Evolutionary conservation across 2,888 invertebrate species (phyloP).

Genomic region (Drosophila formosana): DNA sequence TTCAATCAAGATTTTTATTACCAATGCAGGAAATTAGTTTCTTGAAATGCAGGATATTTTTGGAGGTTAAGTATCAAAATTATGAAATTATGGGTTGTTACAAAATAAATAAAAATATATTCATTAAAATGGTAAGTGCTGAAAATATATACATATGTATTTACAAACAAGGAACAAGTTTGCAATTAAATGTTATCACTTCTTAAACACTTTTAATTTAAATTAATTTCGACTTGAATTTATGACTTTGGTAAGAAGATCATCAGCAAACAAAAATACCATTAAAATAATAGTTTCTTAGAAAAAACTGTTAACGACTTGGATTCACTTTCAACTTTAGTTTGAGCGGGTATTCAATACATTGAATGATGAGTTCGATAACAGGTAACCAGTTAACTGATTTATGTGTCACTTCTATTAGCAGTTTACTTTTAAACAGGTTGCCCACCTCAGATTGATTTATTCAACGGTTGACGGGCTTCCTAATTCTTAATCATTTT

Average conservation of each 20-base stretch:
- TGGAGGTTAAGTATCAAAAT: too few species aligned
- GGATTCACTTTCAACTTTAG: constrained; percentile 1
- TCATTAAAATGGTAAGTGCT: background rate
- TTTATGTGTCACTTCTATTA: constrained; percentile 2
- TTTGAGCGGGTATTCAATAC: background rate
- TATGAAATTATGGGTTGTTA: too few species aligned
- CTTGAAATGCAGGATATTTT: background rate
- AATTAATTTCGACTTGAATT: background rate
- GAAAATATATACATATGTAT: too few species aligned
- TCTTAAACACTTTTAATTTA: background rate
- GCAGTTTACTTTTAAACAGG: constrained; percentile 12
- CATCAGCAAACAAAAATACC: background rate
- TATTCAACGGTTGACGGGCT: background rate
- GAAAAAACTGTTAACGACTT: background rate
- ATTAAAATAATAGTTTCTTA: background rate
- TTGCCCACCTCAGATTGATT: constrained; percentile 9
- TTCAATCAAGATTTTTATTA: background rate
- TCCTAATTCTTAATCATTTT: background rate
- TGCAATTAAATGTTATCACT: background rate
- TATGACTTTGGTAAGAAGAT: background rate
- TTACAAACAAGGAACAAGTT: too few species aligned
- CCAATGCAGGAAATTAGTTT: background rate
- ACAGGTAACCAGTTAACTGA: background rate
- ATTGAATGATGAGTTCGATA: background rate
- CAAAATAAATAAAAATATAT: too few species aligned